A percentile compares a stretch with the other conserved stretches of the same genome.
Evolutionary conservation across 1,140 invertebrate species (phyloP).

Genomic region (Pseudomyrmex cubaensis): DNA sequence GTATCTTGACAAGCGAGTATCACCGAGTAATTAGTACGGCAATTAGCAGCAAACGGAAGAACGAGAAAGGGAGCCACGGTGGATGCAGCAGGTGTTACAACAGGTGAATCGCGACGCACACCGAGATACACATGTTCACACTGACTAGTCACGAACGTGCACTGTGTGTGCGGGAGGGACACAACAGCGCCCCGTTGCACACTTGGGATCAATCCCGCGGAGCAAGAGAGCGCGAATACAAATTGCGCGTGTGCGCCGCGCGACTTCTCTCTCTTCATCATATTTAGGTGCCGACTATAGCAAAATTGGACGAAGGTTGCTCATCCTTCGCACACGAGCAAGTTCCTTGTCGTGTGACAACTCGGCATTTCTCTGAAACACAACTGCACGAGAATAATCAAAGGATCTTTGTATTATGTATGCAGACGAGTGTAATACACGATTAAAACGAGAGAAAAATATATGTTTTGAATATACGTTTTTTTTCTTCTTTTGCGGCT

Average conservation of each 20-base stretch:
- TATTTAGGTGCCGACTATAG: too few relatives aligned
- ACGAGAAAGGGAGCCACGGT: constrained; percentile 36
- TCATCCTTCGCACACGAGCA: too few relatives aligned
- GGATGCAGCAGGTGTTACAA: constrained; percentile 65
- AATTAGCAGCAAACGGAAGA: neutral
- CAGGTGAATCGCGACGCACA: constrained; percentile 28
- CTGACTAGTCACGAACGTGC: constrained; percentile 21
- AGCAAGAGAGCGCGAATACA: constrained; percentile 46
- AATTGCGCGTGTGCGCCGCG: constrained; percentile 52
- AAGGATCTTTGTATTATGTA: too few relatives aligned
- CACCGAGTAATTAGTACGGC: neutral
- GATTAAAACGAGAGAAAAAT: too few relatives aligned
- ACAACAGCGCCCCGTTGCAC: constrained; percentile 44
- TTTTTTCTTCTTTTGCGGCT: too few relatives aligned
- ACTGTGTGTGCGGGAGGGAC: constrained; percentile 47
- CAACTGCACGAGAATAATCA: too few relatives aligned
- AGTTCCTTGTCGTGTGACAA: too few relatives aligned
- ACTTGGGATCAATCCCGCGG: constrained; percentile 63
- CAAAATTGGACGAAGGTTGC: too few relatives aligned
- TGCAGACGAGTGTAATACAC: too few relatives aligned
- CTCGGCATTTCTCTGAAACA: too few relatives aligned
- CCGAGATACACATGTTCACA: constrained; percentile 11
- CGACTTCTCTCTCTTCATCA: constrained; percentile 12
- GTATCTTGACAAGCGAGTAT: neutral
- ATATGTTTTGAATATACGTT: too few relatives aligned